Evolutionary conservation across 2,797 vertebrate species (phyloP), one percentile per base, ranked within the genome.

Genomic region (Brachyalestes nurse): DNA sequence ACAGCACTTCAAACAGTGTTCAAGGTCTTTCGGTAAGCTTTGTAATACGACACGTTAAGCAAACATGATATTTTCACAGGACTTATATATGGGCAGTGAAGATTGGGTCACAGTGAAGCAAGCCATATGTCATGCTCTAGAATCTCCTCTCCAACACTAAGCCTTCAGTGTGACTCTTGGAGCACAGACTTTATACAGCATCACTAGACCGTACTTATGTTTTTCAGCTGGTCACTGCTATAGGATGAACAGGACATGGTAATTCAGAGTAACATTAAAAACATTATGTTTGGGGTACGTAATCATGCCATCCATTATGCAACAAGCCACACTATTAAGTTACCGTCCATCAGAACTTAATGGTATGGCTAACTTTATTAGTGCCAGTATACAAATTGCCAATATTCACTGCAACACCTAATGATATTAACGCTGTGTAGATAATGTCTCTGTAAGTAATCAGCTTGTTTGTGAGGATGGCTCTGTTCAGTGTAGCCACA

Each of bases 91-190:
- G 65, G 77, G 72, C 75, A 38, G 61, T 79, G 53, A 75, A 75
- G 76, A 80, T 40, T 61, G 70, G 47, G 58, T 83, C 84, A 88
- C 87, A 88, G 87, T 86, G 81, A 87, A 65, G 47, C 62, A 71
- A 82, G 71, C 70, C 75, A 78, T 21, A 79, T 82, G 77, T 64
- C 78, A 75, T 40, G 8, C 58, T 78, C 28, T 89, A 66, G 72
- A 71, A 88, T 90, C 89, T 90, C 89, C 88, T 91, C 89, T 87
- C 84, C 88, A 85, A 87, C 86, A 88, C 87, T 90, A 88, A 89
- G 89, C 79, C 88, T 86, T 87, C 86, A 47, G 71, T 65, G 57
- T 75, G 6, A 83, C 55, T 19, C 25, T 77, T 45, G n/a, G 25
- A 81, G 21, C 53, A 53, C 51, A 69, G 13, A 13, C 19, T 57